Base-by-base conservation (phyloP, 2,113 vertebrate genomes). In the Alosa alosa region DNA sequence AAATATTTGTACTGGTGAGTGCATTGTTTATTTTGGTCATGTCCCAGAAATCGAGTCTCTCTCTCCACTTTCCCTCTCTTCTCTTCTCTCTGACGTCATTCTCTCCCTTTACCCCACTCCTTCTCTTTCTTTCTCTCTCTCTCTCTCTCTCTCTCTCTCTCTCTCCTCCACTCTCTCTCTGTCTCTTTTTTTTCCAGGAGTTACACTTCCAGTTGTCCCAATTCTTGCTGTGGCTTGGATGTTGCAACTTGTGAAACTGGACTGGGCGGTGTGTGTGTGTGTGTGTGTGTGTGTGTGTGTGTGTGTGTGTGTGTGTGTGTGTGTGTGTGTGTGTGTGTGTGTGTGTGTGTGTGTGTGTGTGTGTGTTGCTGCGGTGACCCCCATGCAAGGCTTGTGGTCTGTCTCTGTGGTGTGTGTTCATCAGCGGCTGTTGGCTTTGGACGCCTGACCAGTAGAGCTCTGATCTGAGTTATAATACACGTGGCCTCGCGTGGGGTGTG, bases 21-120 rank as follows among this genome's bases (percentile, higher is more conserved):
- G 85, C 86, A 55, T 85, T 91, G 88, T 93, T 93, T 93, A 88
- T 91, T 90, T 93, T 94, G 92, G 91, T 93, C 86, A 72, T 8
- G 75, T 87, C 88, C 90, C 93, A 93, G 90, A 90, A 89, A 86
- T 86, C 86, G 85, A 25, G 8, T 36, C 52, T 68, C 49, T 83
- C 36, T 78, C 82, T 15, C 50, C 85, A 55, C 60, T 64, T 25
- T 64, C 60, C 8, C 60, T n/a, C 60, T 25, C 64, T 36, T 44
- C 86, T 45, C 81, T 87, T 45, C 81, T 88, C 87, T 85, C 4
- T 78, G 60, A 57, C 22, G 45, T 46, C 25, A 25, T 22, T 11
- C 57, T 75, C 15, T 7, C 60, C n/a, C 47, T 49, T 49, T 64
- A 17, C 52, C 52, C 52, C 52, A 17, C 15, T 64, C 60, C 7